Evolutionary conservation across 2,797 vertebrate species (phyloP).

Genomic region (Artibeus lituratus): DNA sequence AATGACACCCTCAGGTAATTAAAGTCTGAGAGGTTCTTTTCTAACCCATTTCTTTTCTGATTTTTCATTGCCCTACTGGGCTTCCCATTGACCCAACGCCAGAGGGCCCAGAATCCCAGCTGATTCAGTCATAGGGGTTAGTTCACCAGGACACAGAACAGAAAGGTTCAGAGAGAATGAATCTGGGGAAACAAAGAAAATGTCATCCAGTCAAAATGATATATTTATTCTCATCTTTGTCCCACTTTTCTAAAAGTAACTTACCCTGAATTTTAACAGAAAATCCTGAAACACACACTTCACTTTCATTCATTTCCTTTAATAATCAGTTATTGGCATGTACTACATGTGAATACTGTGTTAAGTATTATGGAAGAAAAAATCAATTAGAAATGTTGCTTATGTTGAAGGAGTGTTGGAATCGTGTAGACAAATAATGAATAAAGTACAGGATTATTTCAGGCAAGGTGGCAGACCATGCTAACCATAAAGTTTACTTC

Average conservation of each 20-base stretch:
- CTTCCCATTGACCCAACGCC: background rate
- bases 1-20: background rate
- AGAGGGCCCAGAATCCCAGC: background rate
- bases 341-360: background rate
- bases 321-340: background rate
- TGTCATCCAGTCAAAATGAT: background rate
- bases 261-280: background rate
- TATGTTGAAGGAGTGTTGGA: background rate
- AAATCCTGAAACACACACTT: background rate
- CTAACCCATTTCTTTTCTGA: background rate
- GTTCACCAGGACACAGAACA: background rate
- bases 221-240: background rate
- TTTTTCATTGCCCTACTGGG: background rate
- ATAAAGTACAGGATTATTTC: background rate
- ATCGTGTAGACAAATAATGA: background rate
- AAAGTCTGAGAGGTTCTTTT: background rate
- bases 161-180: background rate
- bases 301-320: background rate
- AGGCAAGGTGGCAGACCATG: background rate
- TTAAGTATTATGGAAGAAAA: background rate
- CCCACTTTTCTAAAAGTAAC: background rate
- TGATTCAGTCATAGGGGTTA: background rate
- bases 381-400: background rate
- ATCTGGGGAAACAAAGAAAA: background rate
- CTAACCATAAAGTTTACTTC: background rate